Percentiles rank a stretch among this genome's conserved stretches.
Conservation (phyloP, 1,140 invertebrate species). For the Cotesia vestalis region DNA sequence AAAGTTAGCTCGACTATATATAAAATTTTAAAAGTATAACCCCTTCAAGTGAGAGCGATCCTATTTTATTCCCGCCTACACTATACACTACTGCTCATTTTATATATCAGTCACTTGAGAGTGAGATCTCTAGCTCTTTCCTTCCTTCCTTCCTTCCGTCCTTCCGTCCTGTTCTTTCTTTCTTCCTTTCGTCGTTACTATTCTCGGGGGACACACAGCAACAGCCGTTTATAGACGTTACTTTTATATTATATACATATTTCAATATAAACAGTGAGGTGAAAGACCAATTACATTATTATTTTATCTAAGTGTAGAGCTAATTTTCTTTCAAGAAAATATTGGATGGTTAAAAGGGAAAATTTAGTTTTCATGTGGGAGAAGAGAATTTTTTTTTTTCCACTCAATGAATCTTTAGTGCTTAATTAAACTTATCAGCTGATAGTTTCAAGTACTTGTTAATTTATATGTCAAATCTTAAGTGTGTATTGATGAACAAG, state of each 20-base stretch:
- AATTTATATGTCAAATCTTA: too few species aligned
- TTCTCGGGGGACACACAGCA: conserved; percentile 44
- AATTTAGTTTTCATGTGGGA: too few species aligned
- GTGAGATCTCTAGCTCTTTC: not conserved
- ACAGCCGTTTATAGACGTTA: conserved; percentile 36
- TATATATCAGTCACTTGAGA: conserved; percentile 13
- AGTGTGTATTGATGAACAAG: too few species aligned
- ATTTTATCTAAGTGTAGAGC: not conserved
- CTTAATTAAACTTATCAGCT: too few species aligned
- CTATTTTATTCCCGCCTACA: conserved; percentile 5
- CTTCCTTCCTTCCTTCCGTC: conserved; percentile 15
- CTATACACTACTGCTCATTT: not conserved
- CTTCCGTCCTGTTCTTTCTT: not conserved
- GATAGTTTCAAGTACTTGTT: too few species aligned
- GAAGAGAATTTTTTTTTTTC: too few species aligned
- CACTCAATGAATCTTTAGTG: too few species aligned
- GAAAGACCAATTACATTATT: not conserved
- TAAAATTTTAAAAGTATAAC: not conserved
- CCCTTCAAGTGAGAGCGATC: not conserved
- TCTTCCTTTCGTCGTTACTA: conserved; percentile 24
- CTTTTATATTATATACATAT: conserved; percentile 17
- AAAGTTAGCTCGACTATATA: not conserved
- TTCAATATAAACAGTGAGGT: not conserved
- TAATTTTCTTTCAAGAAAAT: not conserved
- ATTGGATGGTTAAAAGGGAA: too few species aligned